Evolutionary conservation across 2,113 vertebrate genomes (phyloP), one percentile per base, ranked within the genome.

Genomic region (Oryzias curvinotus): DNA sequence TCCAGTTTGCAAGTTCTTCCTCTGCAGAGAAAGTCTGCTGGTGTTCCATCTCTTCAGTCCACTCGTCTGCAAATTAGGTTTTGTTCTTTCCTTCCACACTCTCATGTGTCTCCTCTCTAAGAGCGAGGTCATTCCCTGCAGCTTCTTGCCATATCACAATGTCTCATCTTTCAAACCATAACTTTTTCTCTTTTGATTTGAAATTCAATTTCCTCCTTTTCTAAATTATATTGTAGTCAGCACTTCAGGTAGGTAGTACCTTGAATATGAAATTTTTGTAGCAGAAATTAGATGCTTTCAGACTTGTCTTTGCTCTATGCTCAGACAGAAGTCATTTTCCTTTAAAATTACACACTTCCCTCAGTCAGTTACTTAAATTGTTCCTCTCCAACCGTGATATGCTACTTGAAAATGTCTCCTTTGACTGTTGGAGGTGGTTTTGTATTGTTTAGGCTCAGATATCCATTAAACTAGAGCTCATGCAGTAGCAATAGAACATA

Each of bases 191-290:
- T 78, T 73, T 77, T 50, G 55, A 55, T 59, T 65, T 18, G 21
- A 73, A 77, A 74, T 72, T 66, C 62, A 77, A 82, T 82, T 82
- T 82, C 75, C 50, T 66, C 51, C 41, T 57, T 55, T 30, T 7
- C 59, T 71, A 77, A 83, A 79, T 73, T 68, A 71, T 61, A 75
- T 57, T 60, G 82, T 78, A 76, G 67, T 83, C 70, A 71, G 75
- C 71, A 77, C 60, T 83, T 78, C 56, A 78, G 71, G 77, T 75
- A 55, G 64, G 58, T 18, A 19, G 73, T 67, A 65, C 51, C 54
- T 28, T 57, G 44, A 57, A 84, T 36, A 61, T 66, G 49, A 75
- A 77, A 82, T 77, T 57, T 82, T 76, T 68, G 49, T 50, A 13
- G 57, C 36, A 54, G 65, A 80, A 82, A 80, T 75, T 0, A 55